Evolutionary conservation across 2,888 invertebrate species (phyloP).

Genomic region (Escarpia spicata): DNA sequence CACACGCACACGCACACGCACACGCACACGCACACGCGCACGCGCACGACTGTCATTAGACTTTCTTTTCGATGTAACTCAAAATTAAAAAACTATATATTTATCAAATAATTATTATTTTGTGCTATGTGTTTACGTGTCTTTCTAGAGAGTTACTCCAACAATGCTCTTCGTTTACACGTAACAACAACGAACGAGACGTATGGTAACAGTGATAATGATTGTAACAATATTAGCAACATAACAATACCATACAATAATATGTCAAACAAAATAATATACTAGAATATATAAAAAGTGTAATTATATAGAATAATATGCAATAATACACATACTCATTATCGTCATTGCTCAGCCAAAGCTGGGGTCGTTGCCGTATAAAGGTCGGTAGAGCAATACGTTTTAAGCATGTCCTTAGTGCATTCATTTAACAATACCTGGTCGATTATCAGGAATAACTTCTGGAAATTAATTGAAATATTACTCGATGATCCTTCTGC

Average conservation of each 20-base stretch:
- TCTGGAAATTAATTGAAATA: too few relatives aligned
- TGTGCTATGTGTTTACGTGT: neutral
- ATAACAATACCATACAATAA: neutral
- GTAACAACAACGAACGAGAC: neutral
- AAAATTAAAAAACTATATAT: neutral
- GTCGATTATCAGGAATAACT: too few relatives aligned
- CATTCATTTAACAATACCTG: too few relatives aligned
- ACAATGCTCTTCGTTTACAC: neutral
- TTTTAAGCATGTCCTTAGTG: too few relatives aligned
- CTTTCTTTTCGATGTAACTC: neutral
- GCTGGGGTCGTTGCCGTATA: too few relatives aligned
- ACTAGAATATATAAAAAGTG: neutral
- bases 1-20: neutral
- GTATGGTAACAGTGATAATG: neutral
- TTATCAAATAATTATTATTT: neutral
- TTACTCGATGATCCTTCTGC: too few relatives aligned
- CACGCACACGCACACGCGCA: neutral
- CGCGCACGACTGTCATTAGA: neutral
- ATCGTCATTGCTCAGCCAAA: too few relatives aligned
- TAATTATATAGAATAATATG: too few relatives aligned
- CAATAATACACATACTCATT: too few relatives aligned
- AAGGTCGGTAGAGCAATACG: too few relatives aligned
- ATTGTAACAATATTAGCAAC: neutral
- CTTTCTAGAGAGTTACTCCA: neutral
- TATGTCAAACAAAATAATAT: neutral